These are phyloP conservation scores for Empidonax traillii DNA, from an alignment of 2,113 vertebrate species.

Conservation along the genomic window DNA sequence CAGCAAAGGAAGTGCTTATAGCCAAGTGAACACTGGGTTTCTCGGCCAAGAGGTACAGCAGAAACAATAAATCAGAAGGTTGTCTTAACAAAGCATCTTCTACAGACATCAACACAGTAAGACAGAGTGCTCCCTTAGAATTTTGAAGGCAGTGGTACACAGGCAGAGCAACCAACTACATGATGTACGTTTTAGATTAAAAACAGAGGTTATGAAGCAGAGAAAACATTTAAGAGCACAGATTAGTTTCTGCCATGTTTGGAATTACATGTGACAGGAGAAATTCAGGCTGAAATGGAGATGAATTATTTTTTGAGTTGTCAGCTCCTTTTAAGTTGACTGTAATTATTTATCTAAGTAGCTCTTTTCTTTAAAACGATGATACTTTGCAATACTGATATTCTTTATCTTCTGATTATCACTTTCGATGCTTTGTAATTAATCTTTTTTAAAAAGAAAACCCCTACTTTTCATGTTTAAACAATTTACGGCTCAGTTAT, in stretches of 20 bases:
- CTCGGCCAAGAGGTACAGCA: constrained; percentile 60
- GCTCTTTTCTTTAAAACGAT: background rate
- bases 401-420: background rate
- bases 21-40: background rate
- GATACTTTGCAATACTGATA: background rate
- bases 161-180: constrained; percentile 63
- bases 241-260: background rate
- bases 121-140: constrained; percentile 53
- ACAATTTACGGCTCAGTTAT: background rate
- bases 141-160: constrained; percentile 67
- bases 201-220: constrained; percentile 34
- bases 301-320: background rate
- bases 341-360: background rate
- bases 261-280: background rate
- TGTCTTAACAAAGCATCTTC: constrained; percentile 64
- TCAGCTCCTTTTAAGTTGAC: background rate
- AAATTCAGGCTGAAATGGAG: background rate
- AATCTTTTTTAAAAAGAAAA: background rate
- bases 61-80: constrained; percentile 78
- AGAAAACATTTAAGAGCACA: background rate
- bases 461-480: background rate
- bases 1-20: constrained; percentile 64
- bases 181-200: constrained; percentile 46
- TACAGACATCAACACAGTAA: constrained; percentile 54
- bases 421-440: background rate